Base-by-base conservation (phyloP, 2,113 vertebrate species). In the Crocuta crocuta region DNA sequence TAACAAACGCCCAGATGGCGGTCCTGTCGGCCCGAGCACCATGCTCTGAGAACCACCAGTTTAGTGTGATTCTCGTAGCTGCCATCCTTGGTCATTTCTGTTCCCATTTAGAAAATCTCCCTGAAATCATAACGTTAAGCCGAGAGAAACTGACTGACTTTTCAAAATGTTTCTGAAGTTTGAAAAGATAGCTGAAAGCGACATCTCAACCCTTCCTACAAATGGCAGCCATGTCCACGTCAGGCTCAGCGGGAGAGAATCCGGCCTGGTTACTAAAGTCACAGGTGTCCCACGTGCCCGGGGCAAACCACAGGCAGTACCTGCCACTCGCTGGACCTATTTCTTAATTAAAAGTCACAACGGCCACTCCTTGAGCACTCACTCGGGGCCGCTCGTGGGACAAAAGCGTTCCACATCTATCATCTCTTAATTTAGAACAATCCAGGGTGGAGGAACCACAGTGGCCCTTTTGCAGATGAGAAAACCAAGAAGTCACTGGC, bases 141-240 rank as follows among this genome's bases (percentile, higher is more conserved):
- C 39, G 16, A 55, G 1, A 71, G 35, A 91, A 91, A 93, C 58
- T 23, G 50, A 58, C 45, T 26, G 81, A 66, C 71, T 80, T 89
- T 97, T 35, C 86, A 93, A 82, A 71, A 50, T 2, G 15, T 74
- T 81, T 71, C 73, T 43, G 3, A 81, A 89, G 85, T 71, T 48
- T 70, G 35, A 84, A 71, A 94, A 65, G 53, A 16, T 23, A 83
- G 28, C 43, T 50, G 19, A 55, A 91, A 91, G 35, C 66, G 66
- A 61, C 61, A 80, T 33, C 15, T 26, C 78, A 89, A 17, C 8
- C 73, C 33, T 70, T 66, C 21, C 73, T 15, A 24, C 81, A 73
- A 48, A 43, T 7, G 10, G 33, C 23, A 26, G 50, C 12, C 33
- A 16, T 7, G 28, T 82, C 5, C 24, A 13, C 13, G 0, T 19